phyloP scores from a whole-genome alignment of 1,140 invertebrate genomes.

The Drosophila subpulchrella region DNA sequence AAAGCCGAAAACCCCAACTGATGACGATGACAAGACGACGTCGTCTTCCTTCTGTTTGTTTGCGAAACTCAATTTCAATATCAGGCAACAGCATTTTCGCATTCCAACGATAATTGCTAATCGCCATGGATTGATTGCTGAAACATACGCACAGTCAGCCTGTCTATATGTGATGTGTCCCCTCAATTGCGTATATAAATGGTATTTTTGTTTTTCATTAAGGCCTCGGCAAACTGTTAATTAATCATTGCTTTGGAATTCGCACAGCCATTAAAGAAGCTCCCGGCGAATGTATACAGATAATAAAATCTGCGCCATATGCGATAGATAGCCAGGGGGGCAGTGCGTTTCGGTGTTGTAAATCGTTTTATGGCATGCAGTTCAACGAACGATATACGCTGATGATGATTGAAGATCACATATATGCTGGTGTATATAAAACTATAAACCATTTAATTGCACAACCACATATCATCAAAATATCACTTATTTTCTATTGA shows the following conservation, averaged over 20 bases:
- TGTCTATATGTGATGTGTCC: constrained; percentile 16
- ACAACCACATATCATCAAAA: not conserved
- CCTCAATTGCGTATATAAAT: constrained; percentile 49
- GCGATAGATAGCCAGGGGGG: constrained; percentile 31
- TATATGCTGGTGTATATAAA: not conserved
- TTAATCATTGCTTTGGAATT: constrained; percentile 80
- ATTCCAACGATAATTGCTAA: constrained; percentile 81
- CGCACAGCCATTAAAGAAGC: constrained; percentile 66
- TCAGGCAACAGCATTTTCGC: constrained; percentile 78
- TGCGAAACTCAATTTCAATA: constrained; percentile 77
- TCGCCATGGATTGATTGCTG: constrained; percentile 78
- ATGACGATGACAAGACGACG: constrained; percentile 60
- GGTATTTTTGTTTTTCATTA: constrained; percentile 61
- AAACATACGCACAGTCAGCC: constrained; percentile 23
- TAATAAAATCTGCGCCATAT: constrained; percentile 75
- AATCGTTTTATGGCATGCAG: constrained; percentile 15
- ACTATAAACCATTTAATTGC: not conserved
- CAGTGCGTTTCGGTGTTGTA: constrained; percentile 37
- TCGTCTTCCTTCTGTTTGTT: constrained; percentile 50
- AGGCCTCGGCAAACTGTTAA: constrained; percentile 59
- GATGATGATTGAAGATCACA: constrained; percentile 5
- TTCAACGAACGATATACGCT: constrained; percentile 29
- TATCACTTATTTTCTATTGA: not conserved
- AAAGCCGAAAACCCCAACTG: constrained; percentile 31
- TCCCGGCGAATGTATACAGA: constrained; percentile 41